Base-by-base conservation (phyloP, 2,888 invertebrate species). In the Gasteruption jaculator region DNA sequence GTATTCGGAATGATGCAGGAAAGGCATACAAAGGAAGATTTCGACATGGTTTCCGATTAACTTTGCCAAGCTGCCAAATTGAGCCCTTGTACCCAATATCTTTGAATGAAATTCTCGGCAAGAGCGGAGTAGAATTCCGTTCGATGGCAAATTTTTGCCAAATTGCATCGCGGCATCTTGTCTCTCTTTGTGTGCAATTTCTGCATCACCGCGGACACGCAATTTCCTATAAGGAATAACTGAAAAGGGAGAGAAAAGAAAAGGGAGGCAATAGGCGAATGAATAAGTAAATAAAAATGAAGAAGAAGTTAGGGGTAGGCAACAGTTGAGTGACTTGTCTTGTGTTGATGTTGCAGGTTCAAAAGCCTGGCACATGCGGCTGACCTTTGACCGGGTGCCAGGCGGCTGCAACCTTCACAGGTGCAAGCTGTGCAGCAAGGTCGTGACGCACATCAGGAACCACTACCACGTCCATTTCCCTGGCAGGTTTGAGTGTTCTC, bases 381-480 rank as follows among this genome's bases (percentile, higher is more conserved):
- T 89, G 78, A 89, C 89, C 77, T 90, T 89, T 81, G 90, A 90
- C 82, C 87, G 89, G 72, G 83, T 89, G 79, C 87, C 88, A 76
- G 89, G 89, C 76, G 86, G 87, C 78, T 86, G 87, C 75, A 90
- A 90, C 81, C 85, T 88, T 79, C 89, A 90, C 81, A 86, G 88
- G 74, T 90, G 90, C 83, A 89, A 89, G 82, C 82, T 90, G 77
- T 90, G 89, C 79, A 89, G 90, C 77, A 90, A 90, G 83, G 87
- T 90, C 80, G 90, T 90, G 78, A 89, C 90, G 75, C 89, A 90
- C 82, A 89, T 89, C 79, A 84, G 90, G 73, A 90, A 90, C 81
- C 90, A 90, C 81, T 90, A 90, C 79, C 89, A 90, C 79, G 90
- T 90, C 76, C 90, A 90, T 80, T 89, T 89, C 80, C 89, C 89